These are phyloP conservation scores for Dynastes tityus DNA, from an alignment of 2,888 invertebrate species.

Conservation along the genomic window DNA sequence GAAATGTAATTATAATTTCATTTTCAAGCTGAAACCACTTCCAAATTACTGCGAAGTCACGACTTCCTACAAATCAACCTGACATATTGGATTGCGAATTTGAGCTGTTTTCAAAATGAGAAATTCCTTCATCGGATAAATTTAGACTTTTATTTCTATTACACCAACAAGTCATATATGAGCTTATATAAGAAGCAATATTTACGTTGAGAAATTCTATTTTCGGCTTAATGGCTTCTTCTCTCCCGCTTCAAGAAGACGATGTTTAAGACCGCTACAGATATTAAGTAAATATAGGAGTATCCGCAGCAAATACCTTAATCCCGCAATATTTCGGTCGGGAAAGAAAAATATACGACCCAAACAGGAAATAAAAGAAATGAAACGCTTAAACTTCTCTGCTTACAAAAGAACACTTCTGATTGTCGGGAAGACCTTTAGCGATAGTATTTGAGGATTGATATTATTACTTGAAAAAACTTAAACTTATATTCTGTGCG, in stretches of 20 bases:
- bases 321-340: slow-evolving; percentile 13
- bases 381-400: not conserved
- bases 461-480: no score
- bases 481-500: no score
- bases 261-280: not conserved
- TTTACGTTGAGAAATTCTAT: slow-evolving; percentile 1
- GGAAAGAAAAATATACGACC: not conserved
- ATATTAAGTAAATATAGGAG: slow-evolving; percentile 12
- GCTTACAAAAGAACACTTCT: not conserved
- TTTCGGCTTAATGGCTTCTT: not conserved
- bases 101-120: not conserved
- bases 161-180: not conserved
- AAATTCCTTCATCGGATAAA: not conserved
- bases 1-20: not conserved
- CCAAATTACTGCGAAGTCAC: not conserved
- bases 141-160: not conserved
- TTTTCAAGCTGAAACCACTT: not conserved
- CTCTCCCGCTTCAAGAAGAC: not conserved
- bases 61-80: not conserved
- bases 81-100: not conserved
- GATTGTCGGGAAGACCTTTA: not conserved
- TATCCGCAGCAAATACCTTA: slow-evolving; percentile 8
- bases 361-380: slow-evolving; percentile 5
- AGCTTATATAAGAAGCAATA: slow-evolving; percentile 6
- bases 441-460: no score